Base-by-base conservation (phyloP, 2,113 vertebrate species). In the Siniperca chuatsi region DNA sequence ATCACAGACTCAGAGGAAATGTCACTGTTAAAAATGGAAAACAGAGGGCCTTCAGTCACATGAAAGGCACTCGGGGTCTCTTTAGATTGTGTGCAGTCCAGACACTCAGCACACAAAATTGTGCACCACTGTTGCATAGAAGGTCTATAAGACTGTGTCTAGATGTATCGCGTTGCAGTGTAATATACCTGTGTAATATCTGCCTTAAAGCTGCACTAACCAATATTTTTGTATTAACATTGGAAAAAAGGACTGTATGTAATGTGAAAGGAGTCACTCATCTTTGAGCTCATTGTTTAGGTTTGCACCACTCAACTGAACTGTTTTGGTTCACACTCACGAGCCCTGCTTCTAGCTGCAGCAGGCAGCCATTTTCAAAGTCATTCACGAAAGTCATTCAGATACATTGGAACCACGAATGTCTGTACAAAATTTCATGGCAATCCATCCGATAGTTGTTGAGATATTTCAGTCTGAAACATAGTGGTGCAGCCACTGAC, bases 21-120 rank as follows among this genome's bases (percentile, higher is more conserved):
- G 93, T 92, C 93, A 95, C 79, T 74, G 90, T 91, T 92, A 93
- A 92, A 95, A 95, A 91, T 91, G 89, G 83, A 89, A 92, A 91
- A 81, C 78, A 72, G 62, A 90, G 48, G 67, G 72, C 74, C 81
- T 76, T 78, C 85, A 73, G 73, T 82, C 81, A 90, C 90, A 94
- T 93, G 84, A 94, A 94, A 93, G 90, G 75, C 40, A 61, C 61
- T 15, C 18, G 33, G 58, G 72, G 71, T 89, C 79, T 35, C 82
- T 91, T 81, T 83, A 82, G 79, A 74, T 29, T 82, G 76, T 78
- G 72, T 50, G 57, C 40, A 70, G 66, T 82, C 61, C 70, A 65
- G 37, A 79, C 16, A 9, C 72, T 84, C 48, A 1, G 78, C 37
- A 62, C 73, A 82, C 42, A 37, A 79, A 81, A 83, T 16, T 25